A percentile compares a stretch with the other conserved stretches of the same genome.
phyloP scores from a whole-genome alignment of 2,797 vertebrate genomes.

The Enteromius radiatus region DNA sequence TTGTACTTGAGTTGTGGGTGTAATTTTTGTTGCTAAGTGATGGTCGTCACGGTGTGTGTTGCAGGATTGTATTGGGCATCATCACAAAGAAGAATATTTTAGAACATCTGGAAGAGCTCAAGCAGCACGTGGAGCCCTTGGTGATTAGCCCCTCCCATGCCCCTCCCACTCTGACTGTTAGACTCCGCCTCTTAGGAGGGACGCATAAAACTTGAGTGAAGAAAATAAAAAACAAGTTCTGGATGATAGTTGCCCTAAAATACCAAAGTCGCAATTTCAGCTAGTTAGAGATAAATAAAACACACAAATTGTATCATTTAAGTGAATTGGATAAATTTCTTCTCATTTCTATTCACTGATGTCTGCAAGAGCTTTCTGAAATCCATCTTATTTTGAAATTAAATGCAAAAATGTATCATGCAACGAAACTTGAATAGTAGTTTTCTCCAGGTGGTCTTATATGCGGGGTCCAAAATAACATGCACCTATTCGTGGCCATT shows the following conservation, averaged over 20 bases:
- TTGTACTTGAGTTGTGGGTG: constrained; percentile 62
- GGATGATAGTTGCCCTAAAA: constrained; percentile 69
- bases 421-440: neutral
- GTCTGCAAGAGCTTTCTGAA: constrained; percentile 10
- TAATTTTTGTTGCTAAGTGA: constrained; percentile 80
- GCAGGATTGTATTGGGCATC: constrained; percentile 99
- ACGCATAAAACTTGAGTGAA: constrained; percentile 90
- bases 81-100: constrained; percentile 99
- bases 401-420: neutral
- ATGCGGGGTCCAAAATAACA: neutral
- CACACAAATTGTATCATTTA: constrained; percentile 4
- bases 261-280: neutral
- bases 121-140: constrained; percentile 95
- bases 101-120: constrained; percentile 99
- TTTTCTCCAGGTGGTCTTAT: neutral
- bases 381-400: neutral
- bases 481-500: neutral
- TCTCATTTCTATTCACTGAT: constrained; percentile 14
- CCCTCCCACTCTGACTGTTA: constrained; percentile 84
- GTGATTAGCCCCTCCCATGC: constrained; percentile 94
- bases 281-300: neutral
- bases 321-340: neutral
- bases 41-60: constrained; percentile 97
- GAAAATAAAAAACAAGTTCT: constrained; percentile 40
- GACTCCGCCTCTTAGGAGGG: constrained; percentile 78